phyloP scores from a whole-genome alignment of 2,113 vertebrate genomes.

The Mohoua ochrocephala region DNA sequence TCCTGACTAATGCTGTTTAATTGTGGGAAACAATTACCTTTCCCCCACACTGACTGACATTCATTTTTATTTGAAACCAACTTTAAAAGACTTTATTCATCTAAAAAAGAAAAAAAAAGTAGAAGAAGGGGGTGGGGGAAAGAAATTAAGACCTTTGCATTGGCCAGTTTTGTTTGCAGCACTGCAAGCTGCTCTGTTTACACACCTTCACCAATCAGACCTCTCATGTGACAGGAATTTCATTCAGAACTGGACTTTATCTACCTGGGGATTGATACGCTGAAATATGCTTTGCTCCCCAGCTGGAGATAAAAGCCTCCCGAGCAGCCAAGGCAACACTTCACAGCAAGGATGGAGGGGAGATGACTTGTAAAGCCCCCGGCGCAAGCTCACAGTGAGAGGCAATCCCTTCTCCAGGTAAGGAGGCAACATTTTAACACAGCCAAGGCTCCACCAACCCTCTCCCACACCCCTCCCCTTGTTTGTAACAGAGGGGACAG shows the following conservation, averaged over 20 bases:
- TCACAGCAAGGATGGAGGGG: neutral
- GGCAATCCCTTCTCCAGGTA: neutral
- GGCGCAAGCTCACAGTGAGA: fast-evolving
- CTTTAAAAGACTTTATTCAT: neutral
- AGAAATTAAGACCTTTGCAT: neutral
- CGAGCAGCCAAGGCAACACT: neutral
- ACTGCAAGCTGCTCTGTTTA: neutral
- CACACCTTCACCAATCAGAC: neutral
- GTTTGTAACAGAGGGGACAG: neutral
- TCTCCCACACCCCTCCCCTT: neutral
- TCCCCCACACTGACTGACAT: neutral
- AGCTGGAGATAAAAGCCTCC: neutral
- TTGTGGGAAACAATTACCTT: neutral
- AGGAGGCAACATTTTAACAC: neutral
- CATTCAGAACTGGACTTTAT: slow-evolving; percentile 10
- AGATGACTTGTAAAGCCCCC: neutral
- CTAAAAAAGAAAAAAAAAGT: fast-evolving
- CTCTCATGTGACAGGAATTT: neutral
- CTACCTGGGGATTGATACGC: neutral
- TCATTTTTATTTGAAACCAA: neutral
- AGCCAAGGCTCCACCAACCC: neutral
- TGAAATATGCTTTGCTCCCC: neutral
- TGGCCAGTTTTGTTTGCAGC: neutral
- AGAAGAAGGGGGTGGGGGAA: fast-evolving
- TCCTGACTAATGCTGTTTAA: neutral